A percentile compares a stretch with the other conserved stretches of the same genome.
Conservation (phyloP, 2,113 vertebrate genomes). For the Piaya cayana region DNA sequence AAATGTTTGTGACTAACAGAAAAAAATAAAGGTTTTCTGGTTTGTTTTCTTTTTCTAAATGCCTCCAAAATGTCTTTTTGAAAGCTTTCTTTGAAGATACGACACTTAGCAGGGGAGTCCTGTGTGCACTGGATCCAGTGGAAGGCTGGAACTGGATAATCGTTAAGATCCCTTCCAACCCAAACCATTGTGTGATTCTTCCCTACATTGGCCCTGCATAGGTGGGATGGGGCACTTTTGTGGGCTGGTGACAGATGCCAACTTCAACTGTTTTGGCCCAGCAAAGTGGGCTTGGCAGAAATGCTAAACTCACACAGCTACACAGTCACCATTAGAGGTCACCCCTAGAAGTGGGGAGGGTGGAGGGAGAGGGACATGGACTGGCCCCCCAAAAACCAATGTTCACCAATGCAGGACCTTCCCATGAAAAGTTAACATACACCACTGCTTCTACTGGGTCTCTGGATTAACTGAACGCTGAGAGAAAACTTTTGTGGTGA, state of each 20-base stretch:
- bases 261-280: accelerated
- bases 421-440: accelerated
- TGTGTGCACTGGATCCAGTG: accelerated
- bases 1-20: not conserved
- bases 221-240: accelerated
- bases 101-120: too few species aligned
- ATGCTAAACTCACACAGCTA: accelerated
- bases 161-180: too few species aligned
- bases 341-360: too few species aligned
- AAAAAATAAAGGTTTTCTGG: not conserved
- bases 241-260: accelerated
- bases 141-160: too few species aligned
- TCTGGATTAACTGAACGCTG: accelerated
- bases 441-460: accelerated
- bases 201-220: accelerated
- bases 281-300: accelerated
- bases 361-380: accelerated
- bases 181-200: too few species aligned
- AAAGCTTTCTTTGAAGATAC: not conserved
- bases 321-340: accelerated
- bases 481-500: accelerated
- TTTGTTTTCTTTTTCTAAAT: too few species aligned
- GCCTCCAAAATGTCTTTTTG: too few species aligned
- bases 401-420: accelerated
- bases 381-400: accelerated